phyloP scores from a whole-genome alignment of 1,140 invertebrate species.

The Dryas iulia region DNA sequence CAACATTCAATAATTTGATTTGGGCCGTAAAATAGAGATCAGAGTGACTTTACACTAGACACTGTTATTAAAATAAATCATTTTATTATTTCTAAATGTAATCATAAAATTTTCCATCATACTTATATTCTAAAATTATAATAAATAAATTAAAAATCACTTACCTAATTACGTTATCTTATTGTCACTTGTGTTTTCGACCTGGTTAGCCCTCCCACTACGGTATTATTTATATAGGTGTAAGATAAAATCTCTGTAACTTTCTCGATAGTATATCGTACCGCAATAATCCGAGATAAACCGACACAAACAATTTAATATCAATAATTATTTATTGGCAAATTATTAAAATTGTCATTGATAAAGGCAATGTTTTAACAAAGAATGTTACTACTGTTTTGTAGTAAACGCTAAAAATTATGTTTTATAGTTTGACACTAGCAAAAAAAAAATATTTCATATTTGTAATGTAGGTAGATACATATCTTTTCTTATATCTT shows the following conservation, averaged over 20 bases:
- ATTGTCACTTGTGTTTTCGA: not conserved
- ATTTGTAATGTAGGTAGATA: too few species aligned
- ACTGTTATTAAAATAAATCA: too few species aligned
- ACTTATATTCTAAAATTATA: not conserved
- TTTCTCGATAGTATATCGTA: conserved; percentile 19
- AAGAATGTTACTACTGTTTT: not conserved
- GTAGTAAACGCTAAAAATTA: not conserved
- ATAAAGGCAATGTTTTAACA: not conserved
- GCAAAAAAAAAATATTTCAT: too few species aligned
- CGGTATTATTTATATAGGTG: conserved; percentile 37
- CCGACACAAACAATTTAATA: not conserved
- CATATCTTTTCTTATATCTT: too few species aligned
- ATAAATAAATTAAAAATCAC: not conserved
- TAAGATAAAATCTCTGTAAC: conserved; percentile 14
- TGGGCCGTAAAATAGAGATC: too few species aligned
- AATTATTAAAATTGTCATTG: not conserved
- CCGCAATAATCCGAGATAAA: conserved; percentile 14
- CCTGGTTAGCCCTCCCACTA: conserved; percentile 23
- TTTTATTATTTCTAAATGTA: too few species aligned
- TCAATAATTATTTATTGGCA: not conserved
- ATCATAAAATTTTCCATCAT: too few species aligned
- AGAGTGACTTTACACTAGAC: too few species aligned
- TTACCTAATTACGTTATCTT: not conserved
- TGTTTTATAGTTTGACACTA: not conserved
- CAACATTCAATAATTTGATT: too few species aligned